Evolutionary conservation across 2,797 vertebrate genomes (phyloP).

Genomic region (Sphenodon punctatus): DNA sequence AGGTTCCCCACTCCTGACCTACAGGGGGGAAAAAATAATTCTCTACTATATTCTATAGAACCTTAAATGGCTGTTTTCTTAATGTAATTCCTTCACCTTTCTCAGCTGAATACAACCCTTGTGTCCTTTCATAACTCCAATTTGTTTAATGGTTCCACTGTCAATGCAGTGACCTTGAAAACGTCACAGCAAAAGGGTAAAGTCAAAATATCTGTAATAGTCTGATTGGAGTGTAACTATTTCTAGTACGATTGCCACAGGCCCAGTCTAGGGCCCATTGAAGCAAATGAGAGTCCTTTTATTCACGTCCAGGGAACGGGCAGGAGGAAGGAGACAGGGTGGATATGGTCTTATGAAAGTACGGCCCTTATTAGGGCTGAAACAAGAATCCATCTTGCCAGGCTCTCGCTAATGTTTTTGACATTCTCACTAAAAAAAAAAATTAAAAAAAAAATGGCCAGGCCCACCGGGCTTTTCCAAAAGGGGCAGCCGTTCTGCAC

Average conservation of each 20-base stretch:
- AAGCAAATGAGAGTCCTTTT: conserved; percentile 1
- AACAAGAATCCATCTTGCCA: too few species aligned
- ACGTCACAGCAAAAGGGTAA: background rate
- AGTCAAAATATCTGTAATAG: background rate
- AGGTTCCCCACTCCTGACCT: too few species aligned
- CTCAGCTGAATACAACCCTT: background rate
- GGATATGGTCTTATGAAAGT: background rate
- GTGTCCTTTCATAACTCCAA: background rate
- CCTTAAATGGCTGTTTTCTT: background rate
- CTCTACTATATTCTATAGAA: background rate
- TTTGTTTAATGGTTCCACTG: background rate
- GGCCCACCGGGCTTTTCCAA: too few species aligned
- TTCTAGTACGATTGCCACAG: background rate
- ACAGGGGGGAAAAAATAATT: too few species aligned
- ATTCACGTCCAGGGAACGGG: background rate
- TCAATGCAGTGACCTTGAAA: background rate
- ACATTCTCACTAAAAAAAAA: too few species aligned
- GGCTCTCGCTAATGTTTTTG: too few species aligned
- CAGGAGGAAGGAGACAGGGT: too few species aligned
- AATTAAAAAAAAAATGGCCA: too few species aligned
- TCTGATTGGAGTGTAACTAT: background rate
- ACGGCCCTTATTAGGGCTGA: background rate
- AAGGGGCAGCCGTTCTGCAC: too few species aligned
- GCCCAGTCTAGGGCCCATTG: background rate
- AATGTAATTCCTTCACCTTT: background rate